Conservation (phyloP, 2,113 vertebrate genomes). For the Ammodytes dubius region DNA sequence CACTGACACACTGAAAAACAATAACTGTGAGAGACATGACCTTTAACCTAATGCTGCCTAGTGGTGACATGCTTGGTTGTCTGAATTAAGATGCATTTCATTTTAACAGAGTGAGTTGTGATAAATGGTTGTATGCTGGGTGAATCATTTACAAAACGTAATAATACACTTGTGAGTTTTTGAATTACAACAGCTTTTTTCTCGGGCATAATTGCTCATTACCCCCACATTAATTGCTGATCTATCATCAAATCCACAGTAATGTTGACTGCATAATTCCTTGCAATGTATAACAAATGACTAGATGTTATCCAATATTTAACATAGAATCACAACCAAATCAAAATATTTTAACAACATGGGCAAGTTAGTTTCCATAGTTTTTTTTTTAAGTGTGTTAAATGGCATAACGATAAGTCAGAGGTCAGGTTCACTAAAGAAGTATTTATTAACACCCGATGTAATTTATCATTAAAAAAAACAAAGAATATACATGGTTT, state of each 20-base stretch:
- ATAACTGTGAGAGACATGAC: background rate
- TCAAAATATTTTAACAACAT: background rate
- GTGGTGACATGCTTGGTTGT: background rate
- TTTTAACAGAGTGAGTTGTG: background rate
- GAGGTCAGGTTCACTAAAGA: background rate
- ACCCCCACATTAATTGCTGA: constrained; percentile 13
- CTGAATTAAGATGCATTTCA: background rate
- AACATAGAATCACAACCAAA: background rate
- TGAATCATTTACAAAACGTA: background rate
- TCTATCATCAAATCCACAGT: background rate
- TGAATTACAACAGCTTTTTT: constrained; percentile 5
- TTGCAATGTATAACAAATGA: constrained; percentile 11
- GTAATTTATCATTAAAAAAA: background rate
- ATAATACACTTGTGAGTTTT: background rate
- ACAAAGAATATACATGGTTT: background rate
- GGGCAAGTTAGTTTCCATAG: background rate
- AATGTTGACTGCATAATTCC: background rate
- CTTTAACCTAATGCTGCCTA: background rate
- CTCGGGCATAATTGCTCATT: background rate
- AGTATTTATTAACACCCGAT: background rate
- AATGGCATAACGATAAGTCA: background rate
- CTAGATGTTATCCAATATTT: background rate
- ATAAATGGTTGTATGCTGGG: background rate
- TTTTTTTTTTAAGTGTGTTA: background rate
- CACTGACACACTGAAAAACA: background rate